A percentile compares a stretch with the other conserved stretches of the same genome.
phyloP scores from a whole-genome alignment of 2,888 invertebrate species.

The Didymodactylos carnosus region DNA sequence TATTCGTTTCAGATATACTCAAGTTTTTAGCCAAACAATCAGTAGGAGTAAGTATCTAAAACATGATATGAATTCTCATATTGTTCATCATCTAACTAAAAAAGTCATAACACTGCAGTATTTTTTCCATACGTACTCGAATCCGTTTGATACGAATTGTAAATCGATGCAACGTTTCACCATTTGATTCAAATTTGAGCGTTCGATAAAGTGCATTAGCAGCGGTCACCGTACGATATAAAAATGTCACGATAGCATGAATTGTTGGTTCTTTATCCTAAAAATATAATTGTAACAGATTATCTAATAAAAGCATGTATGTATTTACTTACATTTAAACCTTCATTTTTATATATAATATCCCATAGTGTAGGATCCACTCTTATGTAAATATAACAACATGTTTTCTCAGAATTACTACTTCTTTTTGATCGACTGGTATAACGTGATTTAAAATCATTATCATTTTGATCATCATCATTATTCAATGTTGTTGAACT shows the following conservation, averaged over 20 bases:
- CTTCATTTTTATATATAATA: constrained; percentile 8
- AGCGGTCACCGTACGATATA: neutral
- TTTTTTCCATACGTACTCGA: neutral
- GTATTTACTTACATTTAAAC: neutral
- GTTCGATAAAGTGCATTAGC: neutral
- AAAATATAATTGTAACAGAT: neutral
- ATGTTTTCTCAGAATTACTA: neutral
- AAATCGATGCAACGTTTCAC: neutral
- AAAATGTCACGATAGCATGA: neutral
- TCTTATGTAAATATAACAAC: constrained; percentile 4
- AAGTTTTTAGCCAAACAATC: neutral
- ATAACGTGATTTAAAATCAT: neutral
- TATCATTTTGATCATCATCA: neutral
- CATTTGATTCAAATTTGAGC: neutral
- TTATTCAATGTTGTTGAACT: neutral
- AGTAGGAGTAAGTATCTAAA: neutral
- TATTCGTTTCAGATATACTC: neutral
- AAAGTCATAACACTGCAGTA: neutral
- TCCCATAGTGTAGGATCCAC: constrained; percentile 8
- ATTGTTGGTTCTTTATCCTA: neutral
- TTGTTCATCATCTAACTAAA: neutral
- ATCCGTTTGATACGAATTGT: neutral
- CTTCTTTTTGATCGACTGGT: constrained; percentile 2
- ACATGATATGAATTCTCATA: neutral
- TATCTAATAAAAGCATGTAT: neutral